phyloP scores from a whole-genome alignment of 2,797 vertebrate genomes.

The Gymnodraco acuticeps region DNA sequence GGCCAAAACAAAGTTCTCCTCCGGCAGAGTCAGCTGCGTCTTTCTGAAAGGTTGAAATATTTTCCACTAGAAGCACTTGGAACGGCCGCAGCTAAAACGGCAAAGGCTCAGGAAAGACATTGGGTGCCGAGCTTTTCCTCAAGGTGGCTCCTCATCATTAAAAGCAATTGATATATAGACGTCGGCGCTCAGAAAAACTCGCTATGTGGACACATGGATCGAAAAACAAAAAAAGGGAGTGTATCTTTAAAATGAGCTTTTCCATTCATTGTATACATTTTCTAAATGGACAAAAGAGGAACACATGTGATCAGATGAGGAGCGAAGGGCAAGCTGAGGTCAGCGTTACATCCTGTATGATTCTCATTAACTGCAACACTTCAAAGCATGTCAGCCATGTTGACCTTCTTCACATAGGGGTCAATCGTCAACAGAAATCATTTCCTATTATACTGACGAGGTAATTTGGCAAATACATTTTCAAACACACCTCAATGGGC shows the following conservation, averaged over 20 bases:
- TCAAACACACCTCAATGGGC: conserved; percentile 3
- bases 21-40: too few species aligned
- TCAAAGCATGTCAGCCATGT: not conserved
- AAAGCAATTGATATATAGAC: too few species aligned
- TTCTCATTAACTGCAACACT: conserved; percentile 9
- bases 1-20: too few species aligned
- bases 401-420: not conserved
- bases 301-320: not conserved
- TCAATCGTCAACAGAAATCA: conserved; percentile 7
- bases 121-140: too few species aligned
- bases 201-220: too few species aligned
- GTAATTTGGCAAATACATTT: conserved; percentile 9
- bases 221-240: not conserved
- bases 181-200: too few species aligned
- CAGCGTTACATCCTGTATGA: not conserved
- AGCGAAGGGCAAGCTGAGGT: conserved; percentile 3
- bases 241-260: not conserved
- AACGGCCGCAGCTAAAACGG: too few species aligned
- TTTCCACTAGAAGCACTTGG: too few species aligned
- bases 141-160: too few species aligned
- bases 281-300: conserved; percentile 6
- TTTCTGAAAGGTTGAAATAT: too few species aligned
- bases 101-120: too few species aligned
- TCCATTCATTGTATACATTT: not conserved
- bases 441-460: conserved; percentile 11